Percentiles rank a stretch among this genome's conserved stretches.
phyloP scores from a whole-genome alignment of 2,113 vertebrate species.

The Salminus brasiliensis region DNA sequence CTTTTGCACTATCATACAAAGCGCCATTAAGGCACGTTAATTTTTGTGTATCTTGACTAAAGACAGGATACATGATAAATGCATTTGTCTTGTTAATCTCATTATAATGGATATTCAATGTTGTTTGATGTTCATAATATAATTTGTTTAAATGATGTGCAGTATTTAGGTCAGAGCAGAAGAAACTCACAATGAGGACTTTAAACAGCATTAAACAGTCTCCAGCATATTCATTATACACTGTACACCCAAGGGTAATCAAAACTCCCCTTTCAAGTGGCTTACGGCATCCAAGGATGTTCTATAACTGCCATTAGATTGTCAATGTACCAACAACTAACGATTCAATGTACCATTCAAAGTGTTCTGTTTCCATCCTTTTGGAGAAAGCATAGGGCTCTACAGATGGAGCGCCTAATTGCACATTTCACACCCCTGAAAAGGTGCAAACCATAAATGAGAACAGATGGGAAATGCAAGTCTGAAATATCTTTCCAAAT shows the following conservation, averaged over 20 bases:
- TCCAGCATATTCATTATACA: neutral
- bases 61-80: neutral
- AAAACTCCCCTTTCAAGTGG: neutral
- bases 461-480: slow-evolving; percentile 53
- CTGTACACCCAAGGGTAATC: neutral
- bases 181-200: neutral
- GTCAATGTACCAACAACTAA: neutral
- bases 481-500: slow-evolving; percentile 28
- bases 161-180: neutral
- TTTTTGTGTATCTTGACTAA: neutral
- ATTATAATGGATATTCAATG: neutral
- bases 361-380: neutral
- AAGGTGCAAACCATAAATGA: slow-evolving; percentile 45
- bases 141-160: neutral
- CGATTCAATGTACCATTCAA: neutral
- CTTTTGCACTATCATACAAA: too few relatives aligned
- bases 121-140: neutral
- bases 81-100: neutral
- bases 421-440: slow-evolving; percentile 46
- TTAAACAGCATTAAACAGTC: neutral
- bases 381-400: neutral
- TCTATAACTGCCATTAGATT: neutral
- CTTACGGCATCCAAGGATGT: neutral
- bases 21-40: too few relatives aligned
- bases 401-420: slow-evolving; percentile 57